phyloP scores from a whole-genome alignment of 2,797 vertebrate species.

The Poliocrania exsul region DNA sequence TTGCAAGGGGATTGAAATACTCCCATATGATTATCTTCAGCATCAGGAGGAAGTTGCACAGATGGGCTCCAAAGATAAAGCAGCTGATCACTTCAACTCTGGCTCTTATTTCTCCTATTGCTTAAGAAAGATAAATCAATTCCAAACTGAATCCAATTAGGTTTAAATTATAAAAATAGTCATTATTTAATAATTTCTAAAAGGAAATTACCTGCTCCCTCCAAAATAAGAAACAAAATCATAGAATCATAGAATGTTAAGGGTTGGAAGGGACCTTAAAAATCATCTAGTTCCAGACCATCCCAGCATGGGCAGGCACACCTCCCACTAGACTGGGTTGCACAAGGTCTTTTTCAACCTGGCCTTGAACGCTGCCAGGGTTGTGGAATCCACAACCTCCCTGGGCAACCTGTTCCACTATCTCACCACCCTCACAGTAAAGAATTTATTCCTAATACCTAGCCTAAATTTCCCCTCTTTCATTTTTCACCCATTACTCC shows the following conservation, averaged over 20 bases:
- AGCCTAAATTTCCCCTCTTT: not conserved
- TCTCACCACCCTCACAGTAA: not conserved
- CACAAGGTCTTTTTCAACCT: not conserved
- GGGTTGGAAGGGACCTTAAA: not conserved
- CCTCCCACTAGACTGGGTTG: accelerated
- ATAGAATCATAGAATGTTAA: not conserved
- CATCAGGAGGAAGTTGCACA: not conserved
- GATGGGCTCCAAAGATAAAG: not conserved
- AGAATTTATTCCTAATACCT: not conserved
- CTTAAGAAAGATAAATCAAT: not conserved
- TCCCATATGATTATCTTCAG: not conserved
- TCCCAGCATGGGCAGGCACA: not conserved
- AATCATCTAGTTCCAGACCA: accelerated
- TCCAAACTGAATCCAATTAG: not conserved
- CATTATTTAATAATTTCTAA: not conserved
- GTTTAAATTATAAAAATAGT: not conserved
- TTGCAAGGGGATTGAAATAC: not conserved
- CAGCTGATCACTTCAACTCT: not conserved
- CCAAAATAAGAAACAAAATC: not conserved
- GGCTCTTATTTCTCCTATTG: not conserved
- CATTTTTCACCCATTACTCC: too few relatives aligned
- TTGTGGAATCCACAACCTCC: accelerated
- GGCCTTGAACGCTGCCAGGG: not conserved
- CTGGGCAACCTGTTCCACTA: not conserved
- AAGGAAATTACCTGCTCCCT: not conserved